Evolutionary conservation across 1,140 invertebrate genomes (phyloP).

Genomic region (Cecropterus lyciades): DNA sequence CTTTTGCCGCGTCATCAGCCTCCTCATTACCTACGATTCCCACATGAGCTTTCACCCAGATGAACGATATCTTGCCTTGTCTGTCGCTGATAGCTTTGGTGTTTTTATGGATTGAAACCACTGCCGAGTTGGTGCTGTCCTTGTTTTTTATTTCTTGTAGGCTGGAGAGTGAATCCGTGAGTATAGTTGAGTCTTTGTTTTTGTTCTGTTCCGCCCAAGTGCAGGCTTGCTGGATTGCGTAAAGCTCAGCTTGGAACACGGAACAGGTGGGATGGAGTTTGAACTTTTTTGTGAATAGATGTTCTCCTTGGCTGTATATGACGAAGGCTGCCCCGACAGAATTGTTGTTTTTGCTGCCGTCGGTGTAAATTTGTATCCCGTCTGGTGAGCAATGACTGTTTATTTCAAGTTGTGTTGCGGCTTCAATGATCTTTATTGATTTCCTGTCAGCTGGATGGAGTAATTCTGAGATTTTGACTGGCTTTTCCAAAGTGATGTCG

Average conservation of each 20-base stretch:
- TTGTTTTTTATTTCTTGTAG: not conserved
- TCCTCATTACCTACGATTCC: slow-evolving; percentile 8
- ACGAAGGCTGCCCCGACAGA: slow-evolving; percentile 17
- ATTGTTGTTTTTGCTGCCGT: slow-evolving; percentile 17
- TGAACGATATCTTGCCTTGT: not conserved
- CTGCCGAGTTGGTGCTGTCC: not conserved
- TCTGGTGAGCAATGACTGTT: too few species aligned
- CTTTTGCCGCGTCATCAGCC: not conserved
- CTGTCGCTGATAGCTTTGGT: not conserved
- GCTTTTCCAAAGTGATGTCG: too few species aligned
- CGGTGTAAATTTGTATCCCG: not conserved
- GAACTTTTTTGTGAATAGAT: not conserved
- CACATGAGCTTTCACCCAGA: slow-evolving; percentile 13
- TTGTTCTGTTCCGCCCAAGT: not conserved
- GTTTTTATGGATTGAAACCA: not conserved
- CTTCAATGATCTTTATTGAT: too few species aligned
- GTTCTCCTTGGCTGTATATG: not conserved
- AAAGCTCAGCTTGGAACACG: slow-evolving; percentile 8
- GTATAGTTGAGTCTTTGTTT: not conserved
- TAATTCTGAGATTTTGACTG: too few species aligned
- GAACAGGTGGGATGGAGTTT: slow-evolving; percentile 15
- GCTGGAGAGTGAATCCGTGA: slow-evolving; percentile 2
- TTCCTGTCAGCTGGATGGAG: too few species aligned
- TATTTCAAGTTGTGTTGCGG: too few species aligned
- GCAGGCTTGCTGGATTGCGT: slow-evolving; percentile 4